Conservation (phyloP, 2,888 invertebrate genomes). For the Synergus itoensis region DNA sequence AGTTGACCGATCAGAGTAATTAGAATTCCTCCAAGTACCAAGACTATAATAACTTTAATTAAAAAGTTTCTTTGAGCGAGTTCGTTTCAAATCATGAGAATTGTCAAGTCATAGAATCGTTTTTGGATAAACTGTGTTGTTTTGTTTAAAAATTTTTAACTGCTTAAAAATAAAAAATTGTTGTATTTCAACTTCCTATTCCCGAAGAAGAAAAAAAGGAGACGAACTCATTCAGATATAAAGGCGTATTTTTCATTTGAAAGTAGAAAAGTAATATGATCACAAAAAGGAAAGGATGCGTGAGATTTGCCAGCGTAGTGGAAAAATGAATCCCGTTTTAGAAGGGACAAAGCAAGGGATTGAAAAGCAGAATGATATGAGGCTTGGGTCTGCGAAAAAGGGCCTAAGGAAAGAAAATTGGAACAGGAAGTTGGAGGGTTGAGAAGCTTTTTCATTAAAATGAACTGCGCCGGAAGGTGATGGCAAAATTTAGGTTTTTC, state of each 20-base stretch:
- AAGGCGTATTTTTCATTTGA: not conserved
- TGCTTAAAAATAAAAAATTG: too few species aligned
- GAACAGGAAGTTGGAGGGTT: conserved; percentile 28
- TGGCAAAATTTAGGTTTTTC: not conserved
- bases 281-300: conserved; percentile 8
- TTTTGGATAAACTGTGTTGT: too few species aligned
- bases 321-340: conserved; percentile 26
- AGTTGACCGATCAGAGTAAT: conserved; percentile 6
- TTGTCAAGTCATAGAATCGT: too few species aligned
- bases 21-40: not conserved
- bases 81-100: too few species aligned
- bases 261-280: conserved; percentile 2
- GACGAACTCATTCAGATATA: not conserved
- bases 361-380: conserved; percentile 21
- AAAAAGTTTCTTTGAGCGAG: not conserved
- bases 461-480: conserved; percentile 1
- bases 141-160: too few species aligned
- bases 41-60: not conserved
- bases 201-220: not conserved
- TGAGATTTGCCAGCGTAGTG: conserved; percentile 19
- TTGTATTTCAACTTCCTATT: not conserved
- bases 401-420: conserved; percentile 30
- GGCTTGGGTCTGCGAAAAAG: conserved; percentile 11
- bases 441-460: conserved; percentile 33
- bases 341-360: conserved; percentile 17